Evolutionary conservation across 2,888 invertebrate genomes (phyloP).

Genomic region (Ichneumoninae sp.): DNA sequence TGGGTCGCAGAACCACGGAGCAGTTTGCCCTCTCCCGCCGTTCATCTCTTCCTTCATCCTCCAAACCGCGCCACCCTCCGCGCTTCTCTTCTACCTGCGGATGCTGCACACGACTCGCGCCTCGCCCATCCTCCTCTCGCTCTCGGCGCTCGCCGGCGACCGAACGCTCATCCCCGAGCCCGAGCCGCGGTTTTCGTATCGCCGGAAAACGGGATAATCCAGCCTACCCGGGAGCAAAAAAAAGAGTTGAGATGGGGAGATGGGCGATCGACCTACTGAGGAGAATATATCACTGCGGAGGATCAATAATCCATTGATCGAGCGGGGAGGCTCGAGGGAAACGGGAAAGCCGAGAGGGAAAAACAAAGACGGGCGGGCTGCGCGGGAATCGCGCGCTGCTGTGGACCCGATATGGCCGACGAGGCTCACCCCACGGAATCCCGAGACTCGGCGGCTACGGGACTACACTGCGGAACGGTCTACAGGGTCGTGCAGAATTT

Average conservation of each 20-base stretch:
- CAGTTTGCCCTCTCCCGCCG: slow-evolving; percentile 81
- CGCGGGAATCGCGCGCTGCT: slow-evolving; percentile 41
- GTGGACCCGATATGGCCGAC: slow-evolving; percentile 61
- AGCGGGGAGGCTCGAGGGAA: slow-evolving; percentile 19
- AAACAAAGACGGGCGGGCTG: slow-evolving; percentile 38
- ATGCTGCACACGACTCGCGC: slow-evolving; percentile 37
- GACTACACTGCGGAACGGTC: slow-evolving; percentile 23
- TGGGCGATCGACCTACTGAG: slow-evolving; percentile 45
- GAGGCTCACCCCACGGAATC: slow-evolving; percentile 33
- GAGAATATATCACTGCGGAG: background rate
- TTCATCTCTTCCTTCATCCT: slow-evolving; percentile 73
- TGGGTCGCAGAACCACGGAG: slow-evolving; percentile 87
- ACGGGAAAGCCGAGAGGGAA: slow-evolving; percentile 36
- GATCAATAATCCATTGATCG: slow-evolving; percentile 60
- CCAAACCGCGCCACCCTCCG: slow-evolving; percentile 84
- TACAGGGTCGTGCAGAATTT: slow-evolving; percentile 42
- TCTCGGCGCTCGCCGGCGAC: background rate
- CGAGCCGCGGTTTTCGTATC: background rate
- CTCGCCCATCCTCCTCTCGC: slow-evolving; percentile 49
- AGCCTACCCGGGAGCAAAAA: background rate
- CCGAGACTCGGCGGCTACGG: slow-evolving; percentile 43
- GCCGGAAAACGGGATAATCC: slow-evolving; percentile 15
- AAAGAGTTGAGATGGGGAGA: background rate
- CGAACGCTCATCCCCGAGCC: background rate
- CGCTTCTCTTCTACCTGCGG: slow-evolving; percentile 19